Conservation (phyloP, 2,888 invertebrate genomes). For the Sinhomidia bicolor region DNA sequence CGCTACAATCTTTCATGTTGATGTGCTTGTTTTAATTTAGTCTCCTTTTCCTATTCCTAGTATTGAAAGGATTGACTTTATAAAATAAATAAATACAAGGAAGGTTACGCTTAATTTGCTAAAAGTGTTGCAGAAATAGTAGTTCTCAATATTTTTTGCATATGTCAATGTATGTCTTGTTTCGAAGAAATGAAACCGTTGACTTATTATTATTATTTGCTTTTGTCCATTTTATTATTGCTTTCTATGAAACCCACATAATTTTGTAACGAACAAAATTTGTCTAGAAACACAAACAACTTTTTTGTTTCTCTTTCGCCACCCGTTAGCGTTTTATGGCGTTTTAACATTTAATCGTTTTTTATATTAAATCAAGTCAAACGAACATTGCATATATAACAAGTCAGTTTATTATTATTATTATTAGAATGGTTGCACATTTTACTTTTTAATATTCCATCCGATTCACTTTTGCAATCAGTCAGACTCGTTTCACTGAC, state of each 20-base stretch:
- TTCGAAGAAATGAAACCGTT: too few species aligned
- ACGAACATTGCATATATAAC: neutral
- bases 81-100: too few species aligned
- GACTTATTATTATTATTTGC: too few species aligned
- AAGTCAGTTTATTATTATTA: too few species aligned
- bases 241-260: neutral
- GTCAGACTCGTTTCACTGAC: conserved; percentile 41
- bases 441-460: neutral
- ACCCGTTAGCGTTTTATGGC: conserved; percentile 36
- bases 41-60: too few species aligned
- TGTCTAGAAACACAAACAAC: conserved; percentile 9
- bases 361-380: neutral
- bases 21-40: neutral
- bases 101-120: too few species aligned
- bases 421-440: neutral
- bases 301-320: neutral
- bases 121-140: too few species aligned
- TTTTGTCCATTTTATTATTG: too few species aligned
- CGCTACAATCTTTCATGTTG: too few species aligned
- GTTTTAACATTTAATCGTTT: conserved; percentile 21
- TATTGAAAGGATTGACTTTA: too few species aligned
- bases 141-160: too few species aligned
- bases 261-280: neutral
- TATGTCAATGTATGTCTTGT: too few species aligned
- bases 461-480: neutral